phyloP scores from a whole-genome alignment of 2,888 invertebrate genomes.

The Metacarcinus magister region DNA sequence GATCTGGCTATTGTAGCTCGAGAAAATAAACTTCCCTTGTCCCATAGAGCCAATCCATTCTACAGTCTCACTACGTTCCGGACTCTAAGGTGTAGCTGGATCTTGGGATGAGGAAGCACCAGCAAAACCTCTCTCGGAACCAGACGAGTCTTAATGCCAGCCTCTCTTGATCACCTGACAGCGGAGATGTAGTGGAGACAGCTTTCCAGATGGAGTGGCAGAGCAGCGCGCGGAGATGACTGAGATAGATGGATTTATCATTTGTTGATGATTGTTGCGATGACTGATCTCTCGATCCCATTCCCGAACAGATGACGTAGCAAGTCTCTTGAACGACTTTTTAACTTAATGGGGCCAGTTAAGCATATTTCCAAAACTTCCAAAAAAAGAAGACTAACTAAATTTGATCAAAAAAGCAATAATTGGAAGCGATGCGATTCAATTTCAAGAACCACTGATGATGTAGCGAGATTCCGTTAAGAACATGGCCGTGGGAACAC shows the following conservation, averaged over 20 bases:
- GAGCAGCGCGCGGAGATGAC: not conserved
- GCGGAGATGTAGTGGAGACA: not conserved
- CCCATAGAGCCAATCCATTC: no score
- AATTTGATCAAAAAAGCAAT: not conserved
- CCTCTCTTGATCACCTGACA: conserved; percentile 22
- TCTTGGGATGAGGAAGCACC: not conserved
- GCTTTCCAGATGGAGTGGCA: not conserved
- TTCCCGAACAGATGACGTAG: not conserved
- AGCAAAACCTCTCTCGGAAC: not conserved
- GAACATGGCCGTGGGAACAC: not conserved
- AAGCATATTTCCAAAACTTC: no score
- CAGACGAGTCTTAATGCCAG: not conserved
- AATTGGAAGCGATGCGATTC: not conserved
- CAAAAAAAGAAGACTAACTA: not conserved
- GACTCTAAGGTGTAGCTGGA: no score
- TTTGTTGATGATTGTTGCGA: not conserved
- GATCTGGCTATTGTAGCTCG: no score
- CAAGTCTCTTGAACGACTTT: not conserved
- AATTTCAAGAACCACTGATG: not conserved
- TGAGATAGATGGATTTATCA: not conserved
- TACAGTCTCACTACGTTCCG: no score
- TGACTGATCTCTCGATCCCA: not conserved
- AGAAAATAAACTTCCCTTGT: no score
- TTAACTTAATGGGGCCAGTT: no score
- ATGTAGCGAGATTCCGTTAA: not conserved